A percentile compares a stretch with the other conserved stretches of the same genome.
phyloP scores from a whole-genome alignment of 2,797 vertebrate species.

The Okamejei kenojei region DNA sequence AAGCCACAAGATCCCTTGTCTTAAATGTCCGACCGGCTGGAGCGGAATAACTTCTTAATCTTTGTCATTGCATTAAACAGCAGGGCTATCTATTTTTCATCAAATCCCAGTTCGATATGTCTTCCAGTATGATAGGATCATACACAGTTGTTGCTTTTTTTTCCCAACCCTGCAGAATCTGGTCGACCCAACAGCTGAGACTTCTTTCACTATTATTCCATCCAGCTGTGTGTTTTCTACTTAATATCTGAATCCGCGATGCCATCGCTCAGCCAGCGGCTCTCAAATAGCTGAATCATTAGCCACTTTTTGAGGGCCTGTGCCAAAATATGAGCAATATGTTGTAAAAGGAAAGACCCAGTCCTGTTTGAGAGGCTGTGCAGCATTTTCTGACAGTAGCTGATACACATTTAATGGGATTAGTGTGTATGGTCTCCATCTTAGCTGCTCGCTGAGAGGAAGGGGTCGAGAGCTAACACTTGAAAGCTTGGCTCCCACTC shows the following conservation, averaged over 20 bases:
- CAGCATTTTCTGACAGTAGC: constrained; percentile 47
- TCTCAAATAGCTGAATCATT: constrained; percentile 52
- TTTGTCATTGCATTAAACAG: background rate
- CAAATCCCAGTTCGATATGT: background rate
- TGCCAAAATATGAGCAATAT: constrained; percentile 49
- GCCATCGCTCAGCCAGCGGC: constrained; percentile 55
- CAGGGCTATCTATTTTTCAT: background rate
- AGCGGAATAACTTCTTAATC: background rate
- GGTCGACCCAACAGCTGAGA: constrained; percentile 17
- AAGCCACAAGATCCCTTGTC: background rate
- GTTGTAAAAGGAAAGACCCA: constrained; percentile 48
- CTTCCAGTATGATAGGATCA: constrained; percentile 5
- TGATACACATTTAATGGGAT: constrained; percentile 54
- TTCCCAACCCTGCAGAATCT: background rate
- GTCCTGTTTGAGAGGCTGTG: constrained; percentile 38
- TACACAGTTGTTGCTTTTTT: constrained; percentile 23
- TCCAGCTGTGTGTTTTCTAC: constrained; percentile 24
- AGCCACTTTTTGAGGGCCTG: constrained; percentile 46
- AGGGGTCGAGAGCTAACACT: constrained; percentile 5
- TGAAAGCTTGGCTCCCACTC: constrained; percentile 27
- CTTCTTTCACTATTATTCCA: constrained; percentile 20
- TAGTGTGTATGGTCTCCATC: constrained; percentile 47
- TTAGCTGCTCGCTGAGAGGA: constrained; percentile 25
- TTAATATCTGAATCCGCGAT: constrained; percentile 40
- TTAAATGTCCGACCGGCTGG: background rate